These are phyloP conservation scores for Psittacula derbiana DNA, from an alignment of 2,797 vertebrate species.

Conservation along the genomic window DNA sequence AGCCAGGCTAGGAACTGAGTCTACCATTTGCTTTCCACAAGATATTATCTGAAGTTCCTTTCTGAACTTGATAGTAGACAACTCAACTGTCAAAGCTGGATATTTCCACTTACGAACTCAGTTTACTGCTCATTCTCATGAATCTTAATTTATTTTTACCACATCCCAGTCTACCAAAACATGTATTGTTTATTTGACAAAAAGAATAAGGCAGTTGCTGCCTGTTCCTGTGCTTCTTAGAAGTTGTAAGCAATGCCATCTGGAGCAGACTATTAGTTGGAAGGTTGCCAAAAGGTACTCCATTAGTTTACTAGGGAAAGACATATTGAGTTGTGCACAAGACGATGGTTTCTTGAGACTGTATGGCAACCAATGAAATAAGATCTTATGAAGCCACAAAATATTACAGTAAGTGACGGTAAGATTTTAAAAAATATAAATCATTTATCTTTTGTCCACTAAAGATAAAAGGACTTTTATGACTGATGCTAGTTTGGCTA, in stretches of 20 bases:
- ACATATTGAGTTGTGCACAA: neutral
- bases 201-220: slow-evolving; percentile 53
- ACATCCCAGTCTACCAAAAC: slow-evolving; percentile 34
- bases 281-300: slow-evolving; percentile 41
- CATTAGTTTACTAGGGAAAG: neutral
- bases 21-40: neutral
- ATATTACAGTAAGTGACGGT: neutral
- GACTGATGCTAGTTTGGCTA: slow-evolving; percentile 17
- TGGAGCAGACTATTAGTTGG: slow-evolving; percentile 48
- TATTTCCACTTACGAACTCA: neutral
- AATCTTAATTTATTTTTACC: slow-evolving; percentile 24
- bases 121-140: neutral
- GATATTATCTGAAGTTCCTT: neutral
- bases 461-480: neutral
- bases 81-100: neutral
- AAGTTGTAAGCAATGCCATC: slow-evolving; percentile 44
- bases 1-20: neutral
- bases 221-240: neutral
- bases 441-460: neutral
- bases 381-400: neutral
- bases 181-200: slow-evolving; percentile 58
- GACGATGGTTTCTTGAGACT: neutral
- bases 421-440: neutral
- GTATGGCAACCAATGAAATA: neutral
- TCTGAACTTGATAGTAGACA: neutral